Conservation (phyloP, 2,113 vertebrate genomes). For the Ariopsis seemanni region DNA sequence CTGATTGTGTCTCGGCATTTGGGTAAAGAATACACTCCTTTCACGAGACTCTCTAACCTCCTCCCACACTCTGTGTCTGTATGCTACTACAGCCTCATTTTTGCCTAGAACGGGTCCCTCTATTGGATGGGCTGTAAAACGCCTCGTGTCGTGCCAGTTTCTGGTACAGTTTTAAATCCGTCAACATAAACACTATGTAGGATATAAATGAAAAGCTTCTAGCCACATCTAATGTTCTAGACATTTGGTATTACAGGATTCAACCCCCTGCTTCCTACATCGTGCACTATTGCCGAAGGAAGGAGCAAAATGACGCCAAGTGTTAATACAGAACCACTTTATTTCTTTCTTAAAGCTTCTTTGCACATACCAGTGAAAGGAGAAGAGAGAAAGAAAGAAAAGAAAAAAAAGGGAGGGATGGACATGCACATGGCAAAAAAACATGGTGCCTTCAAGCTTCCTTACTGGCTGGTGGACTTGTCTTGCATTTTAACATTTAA, state of each 20-base stretch:
- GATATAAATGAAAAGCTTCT: neutral
- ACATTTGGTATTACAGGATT: neutral
- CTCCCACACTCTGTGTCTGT: conserved; percentile 37
- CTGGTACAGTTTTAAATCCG: neutral
- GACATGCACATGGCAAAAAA: conserved; percentile 1
- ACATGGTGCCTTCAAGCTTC: conserved; percentile 6
- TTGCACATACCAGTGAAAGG: conserved; percentile 36
- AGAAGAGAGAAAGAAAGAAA: conserved; percentile 14
- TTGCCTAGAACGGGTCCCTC: neutral
- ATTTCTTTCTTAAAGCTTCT: conserved; percentile 48
- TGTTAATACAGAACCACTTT: conserved; percentile 49
- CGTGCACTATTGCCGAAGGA: neutral
- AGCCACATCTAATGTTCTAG: neutral
- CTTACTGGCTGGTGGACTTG: neutral
- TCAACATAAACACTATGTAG: neutral
- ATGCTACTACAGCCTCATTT: neutral
- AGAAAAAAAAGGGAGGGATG: neutral
- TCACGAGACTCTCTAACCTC: conserved; percentile 60
- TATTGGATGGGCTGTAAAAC: conserved; percentile 10
- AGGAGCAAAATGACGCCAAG: neutral
- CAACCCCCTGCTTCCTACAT: neutral
- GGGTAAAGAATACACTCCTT: conserved; percentile 70
- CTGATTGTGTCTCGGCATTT: conserved; percentile 36
- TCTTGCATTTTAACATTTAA: neutral
- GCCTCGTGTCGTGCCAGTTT: neutral